phyloP scores from a whole-genome alignment of 2,888 invertebrate genomes.

The Eudemis profundana region DNA sequence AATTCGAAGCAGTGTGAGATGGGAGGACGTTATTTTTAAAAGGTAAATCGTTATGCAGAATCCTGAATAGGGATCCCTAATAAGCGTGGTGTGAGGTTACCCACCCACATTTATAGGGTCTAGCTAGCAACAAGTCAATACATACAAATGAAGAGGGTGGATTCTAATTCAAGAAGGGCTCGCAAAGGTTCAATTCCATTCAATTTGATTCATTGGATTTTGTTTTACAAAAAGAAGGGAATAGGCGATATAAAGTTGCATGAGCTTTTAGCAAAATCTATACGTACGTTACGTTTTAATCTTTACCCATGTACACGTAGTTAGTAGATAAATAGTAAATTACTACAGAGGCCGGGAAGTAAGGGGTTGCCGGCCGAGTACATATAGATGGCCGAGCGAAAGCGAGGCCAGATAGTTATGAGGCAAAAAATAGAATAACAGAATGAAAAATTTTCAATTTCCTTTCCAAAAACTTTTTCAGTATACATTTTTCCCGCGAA shows the following conservation, averaged over 20 bases:
- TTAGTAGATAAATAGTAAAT: no score
- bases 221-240: constrained; percentile 7
- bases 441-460: no score
- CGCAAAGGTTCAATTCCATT: constrained; percentile 8
- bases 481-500: no score
- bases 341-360: no score
- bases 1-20: no score
- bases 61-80: constrained; percentile 15
- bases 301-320: no score
- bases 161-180: constrained; percentile 13
- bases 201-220: constrained; percentile 22
- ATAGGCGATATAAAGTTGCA: not conserved
- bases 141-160: constrained; percentile 26
- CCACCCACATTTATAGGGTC: constrained; percentile 31
- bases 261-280: not conserved
- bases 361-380: no score
- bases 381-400: no score
- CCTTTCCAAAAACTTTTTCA: no score
- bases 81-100: constrained; percentile 33
- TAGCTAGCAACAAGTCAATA: constrained; percentile 30
- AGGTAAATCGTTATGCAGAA: constrained; percentile 8
- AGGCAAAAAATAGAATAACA: no score
- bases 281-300: no score
- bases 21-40: not conserved
- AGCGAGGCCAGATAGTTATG: no score